Evolutionary conservation across 2,888 invertebrate species (phyloP), one percentile per base, ranked within the genome.

Genomic region (Octodonta nipae): DNA sequence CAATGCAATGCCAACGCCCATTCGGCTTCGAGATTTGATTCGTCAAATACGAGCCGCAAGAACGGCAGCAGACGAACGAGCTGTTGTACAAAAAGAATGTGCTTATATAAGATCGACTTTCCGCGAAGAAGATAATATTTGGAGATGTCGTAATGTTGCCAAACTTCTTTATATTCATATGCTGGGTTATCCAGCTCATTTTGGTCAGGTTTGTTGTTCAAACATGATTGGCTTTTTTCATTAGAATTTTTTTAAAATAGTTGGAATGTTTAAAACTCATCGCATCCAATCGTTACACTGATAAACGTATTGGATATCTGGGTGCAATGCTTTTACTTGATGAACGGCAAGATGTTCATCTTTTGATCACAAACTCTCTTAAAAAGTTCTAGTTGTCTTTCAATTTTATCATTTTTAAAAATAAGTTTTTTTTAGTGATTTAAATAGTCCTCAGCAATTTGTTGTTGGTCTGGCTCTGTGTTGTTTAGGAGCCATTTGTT

Each of bases 171-270:
- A 99, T 66, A 98, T 99, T 60, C 96, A 99, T 63, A 98, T 99
- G 96, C 73, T 99, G 50, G 98, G 98, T 27, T 99, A 98, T 68
- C 96, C 95, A 33, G 98, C 98, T 27, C 98, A 99, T 69, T 99
- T 98, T 67, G 98, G 98, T 12, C 98, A 98, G 70, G 68, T n/a
- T n/a, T n/a, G n/a, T n/a, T n/a, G n/a, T n/a, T n/a, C n/a, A n/a
- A n/a, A n/a, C n/a, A n/a, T n/a, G n/a, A n/a, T n/a, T n/a, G n/a
- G n/a, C n/a, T n/a, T n/a, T n/a, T n/a, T n/a, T n/a, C n/a, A n/a
- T n/a, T n/a, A n/a, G n/a, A n/a, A n/a, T n/a, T n/a, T n/a, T n/a
- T n/a, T n/a, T n/a, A n/a, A n/a, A n/a, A n/a, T 98, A 63, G 70
- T 68, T 99, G 63, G 98, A 99, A 67, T 99, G 98, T 65, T 73